Base-by-base conservation (phyloP, 2,113 vertebrate species). In the Fukomys damarensis region DNA sequence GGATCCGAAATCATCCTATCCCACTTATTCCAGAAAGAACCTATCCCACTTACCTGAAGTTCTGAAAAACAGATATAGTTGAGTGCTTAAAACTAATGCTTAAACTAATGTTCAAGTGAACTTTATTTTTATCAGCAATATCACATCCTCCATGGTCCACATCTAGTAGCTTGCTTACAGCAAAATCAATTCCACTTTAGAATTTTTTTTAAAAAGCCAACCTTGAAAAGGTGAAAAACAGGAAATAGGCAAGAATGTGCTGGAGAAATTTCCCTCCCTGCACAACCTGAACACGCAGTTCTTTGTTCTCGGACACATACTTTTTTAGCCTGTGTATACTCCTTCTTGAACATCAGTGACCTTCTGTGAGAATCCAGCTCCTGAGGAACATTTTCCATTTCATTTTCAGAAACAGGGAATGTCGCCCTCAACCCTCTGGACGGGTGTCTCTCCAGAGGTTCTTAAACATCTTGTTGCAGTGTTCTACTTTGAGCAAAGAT, bases 361-460 rank as follows among this genome's bases (percentile, higher is more conserved):
- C 30, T 89, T 83, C 66, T 74, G 22, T 74, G 66, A 61, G 61
- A 95, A 61, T 74, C 9, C 83, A 49, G 30, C 38, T 24, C 61
- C 49, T 17, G 22, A 63, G 70, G 54, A 72, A 63, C 84, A 84
- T 10, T 13, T 89, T 49, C n/a, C 63, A 81, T 58, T 76, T n/a
- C 24, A 41, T 49, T 83, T 72, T 80, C 30, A 90, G 61, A 85
- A 83, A 87, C 58, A 49, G 54, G 32, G 74, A 68, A 80, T 58
- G 11, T 52, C 35, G 70, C 66, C 28, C 1, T 79, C 38, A 56
- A 79, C 10, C n/a, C 16, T 77, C 41, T 74, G 70, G 35, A 61
- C 22, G 43, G 74, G 63, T 1, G 7, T 83, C 91, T 82, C 58
- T 54, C 30, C 56, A n/a, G 56, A 77, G 14, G 46, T 59, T 92